Conservation (phyloP, 2,888 invertebrate species). For the Linyphia triangularis region DNA sequence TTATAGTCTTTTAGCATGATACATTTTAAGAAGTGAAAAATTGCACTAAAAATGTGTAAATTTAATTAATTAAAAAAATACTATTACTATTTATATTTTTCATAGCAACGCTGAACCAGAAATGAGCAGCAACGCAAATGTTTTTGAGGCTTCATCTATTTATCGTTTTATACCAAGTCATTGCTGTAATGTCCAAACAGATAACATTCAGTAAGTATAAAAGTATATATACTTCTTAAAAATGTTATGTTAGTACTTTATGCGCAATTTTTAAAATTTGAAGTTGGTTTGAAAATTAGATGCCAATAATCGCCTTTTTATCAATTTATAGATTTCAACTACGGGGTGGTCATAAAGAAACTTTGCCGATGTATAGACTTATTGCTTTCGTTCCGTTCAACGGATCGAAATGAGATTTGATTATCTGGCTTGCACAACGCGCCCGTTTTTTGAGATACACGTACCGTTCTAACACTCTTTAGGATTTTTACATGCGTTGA, state of each 20-base stretch:
- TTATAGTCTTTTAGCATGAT: too few relatives aligned
- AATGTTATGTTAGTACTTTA: neutral
- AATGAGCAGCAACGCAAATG: slow-evolving; percentile 37
- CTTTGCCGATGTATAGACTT: too few relatives aligned
- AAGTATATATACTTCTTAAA: neutral
- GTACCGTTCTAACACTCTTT: too few relatives aligned
- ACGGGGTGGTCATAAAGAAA: neutral
- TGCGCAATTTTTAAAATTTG: neutral
- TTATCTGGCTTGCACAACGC: too few relatives aligned
- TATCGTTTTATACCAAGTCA: neutral
- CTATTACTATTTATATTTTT: neutral
- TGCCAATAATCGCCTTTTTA: neutral
- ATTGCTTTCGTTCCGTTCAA: too few relatives aligned
- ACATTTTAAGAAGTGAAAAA: too few relatives aligned
- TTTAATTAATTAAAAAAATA: too few relatives aligned
- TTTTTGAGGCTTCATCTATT: neutral
- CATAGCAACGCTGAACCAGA: neutral
- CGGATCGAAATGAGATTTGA: too few relatives aligned
- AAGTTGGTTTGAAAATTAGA: neutral
- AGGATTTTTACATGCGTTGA: too few relatives aligned
- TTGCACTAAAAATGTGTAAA: too few relatives aligned
- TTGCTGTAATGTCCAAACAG: neutral
- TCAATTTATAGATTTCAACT: neutral
- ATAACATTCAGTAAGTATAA: slow-evolving; percentile 40
- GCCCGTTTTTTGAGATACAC: too few relatives aligned